phyloP scores from a whole-genome alignment of 2,797 vertebrate genomes.

The Poeciliopsis presidionis region DNA sequence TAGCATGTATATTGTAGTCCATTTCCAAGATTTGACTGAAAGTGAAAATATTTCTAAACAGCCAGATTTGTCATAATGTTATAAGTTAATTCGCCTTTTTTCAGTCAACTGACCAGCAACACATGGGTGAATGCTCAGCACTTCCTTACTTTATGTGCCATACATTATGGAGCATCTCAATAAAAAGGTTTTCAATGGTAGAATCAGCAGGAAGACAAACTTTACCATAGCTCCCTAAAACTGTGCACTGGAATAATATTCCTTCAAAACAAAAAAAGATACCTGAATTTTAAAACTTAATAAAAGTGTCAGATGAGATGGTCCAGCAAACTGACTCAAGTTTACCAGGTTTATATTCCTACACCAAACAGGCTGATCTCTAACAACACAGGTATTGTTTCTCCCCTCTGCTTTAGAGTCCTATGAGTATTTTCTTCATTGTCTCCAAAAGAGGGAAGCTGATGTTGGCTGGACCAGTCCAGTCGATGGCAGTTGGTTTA shows the following conservation, averaged over 20 bases:
- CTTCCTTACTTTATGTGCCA: background rate
- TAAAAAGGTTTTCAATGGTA: background rate
- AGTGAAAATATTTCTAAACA: background rate
- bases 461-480: slow-evolving; percentile 46
- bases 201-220: background rate
- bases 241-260: background rate
- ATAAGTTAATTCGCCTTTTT: background rate
- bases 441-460: slow-evolving; percentile 40
- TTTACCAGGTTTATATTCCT: slow-evolving; percentile 36
- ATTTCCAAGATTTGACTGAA: background rate
- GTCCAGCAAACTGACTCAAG: background rate
- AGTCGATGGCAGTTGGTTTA: slow-evolving; percentile 50
- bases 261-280: background rate
- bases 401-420: slow-evolving; percentile 30
- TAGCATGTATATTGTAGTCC: background rate
- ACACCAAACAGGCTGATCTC: slow-evolving; percentile 22
- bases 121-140: background rate
- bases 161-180: background rate
- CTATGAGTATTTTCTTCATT: slow-evolving; percentile 26
- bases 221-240: background rate
- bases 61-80: background rate
- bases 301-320: slow-evolving; percentile 5
- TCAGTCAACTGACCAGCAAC: background rate
- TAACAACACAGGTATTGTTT: slow-evolving; percentile 15
- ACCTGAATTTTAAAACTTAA: slow-evolving; percentile 8